Evolutionary conservation across 2,113 vertebrate genomes (phyloP).

Genomic region (Hemibagrus wyckioides): DNA sequence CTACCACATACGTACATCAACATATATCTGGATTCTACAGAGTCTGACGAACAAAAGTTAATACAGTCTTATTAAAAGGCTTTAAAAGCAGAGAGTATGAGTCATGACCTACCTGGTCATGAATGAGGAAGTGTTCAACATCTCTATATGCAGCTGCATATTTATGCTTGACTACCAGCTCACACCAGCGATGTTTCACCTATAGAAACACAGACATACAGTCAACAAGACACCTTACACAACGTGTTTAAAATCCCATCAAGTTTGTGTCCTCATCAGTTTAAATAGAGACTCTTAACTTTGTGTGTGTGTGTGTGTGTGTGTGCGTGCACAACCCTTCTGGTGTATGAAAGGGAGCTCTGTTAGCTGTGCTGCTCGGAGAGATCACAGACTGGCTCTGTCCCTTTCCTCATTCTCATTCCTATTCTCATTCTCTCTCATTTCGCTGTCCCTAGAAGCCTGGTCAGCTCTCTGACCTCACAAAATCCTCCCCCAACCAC

Average conservation of each 20-base stretch:
- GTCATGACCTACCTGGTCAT: conserved; percentile 80
- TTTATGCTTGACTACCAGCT: conserved; percentile 87
- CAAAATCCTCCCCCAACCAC: conserved; percentile 7
- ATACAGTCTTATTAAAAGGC: neutral
- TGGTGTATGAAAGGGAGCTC: conserved; percentile 73
- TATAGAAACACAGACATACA: conserved; percentile 55
- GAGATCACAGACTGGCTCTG: conserved; percentile 74
- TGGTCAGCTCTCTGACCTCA: conserved; percentile 37
- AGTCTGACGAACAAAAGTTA: neutral
- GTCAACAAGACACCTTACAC: conserved; percentile 26
- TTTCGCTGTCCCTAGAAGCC: conserved; percentile 13
- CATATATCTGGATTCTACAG: neutral
- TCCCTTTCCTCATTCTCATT: conserved; percentile 48
- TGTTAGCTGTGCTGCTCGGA: conserved; percentile 70
- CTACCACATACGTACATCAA: conserved; percentile 64
- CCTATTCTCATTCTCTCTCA: conserved; percentile 24
- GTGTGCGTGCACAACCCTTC: conserved; percentile 43
- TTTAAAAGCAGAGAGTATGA: neutral
- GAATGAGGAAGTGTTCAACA: conserved; percentile 83
- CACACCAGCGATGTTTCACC: conserved; percentile 96
- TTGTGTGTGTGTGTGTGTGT: conserved; percentile 39
- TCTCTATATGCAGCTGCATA: conserved; percentile 75
- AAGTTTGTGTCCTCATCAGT: conserved; percentile 24
- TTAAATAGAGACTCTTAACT: neutral
- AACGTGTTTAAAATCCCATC: neutral